phyloP scores from a whole-genome alignment of 2,797 vertebrate genomes.

The Poeciliopsis infans region DNA sequence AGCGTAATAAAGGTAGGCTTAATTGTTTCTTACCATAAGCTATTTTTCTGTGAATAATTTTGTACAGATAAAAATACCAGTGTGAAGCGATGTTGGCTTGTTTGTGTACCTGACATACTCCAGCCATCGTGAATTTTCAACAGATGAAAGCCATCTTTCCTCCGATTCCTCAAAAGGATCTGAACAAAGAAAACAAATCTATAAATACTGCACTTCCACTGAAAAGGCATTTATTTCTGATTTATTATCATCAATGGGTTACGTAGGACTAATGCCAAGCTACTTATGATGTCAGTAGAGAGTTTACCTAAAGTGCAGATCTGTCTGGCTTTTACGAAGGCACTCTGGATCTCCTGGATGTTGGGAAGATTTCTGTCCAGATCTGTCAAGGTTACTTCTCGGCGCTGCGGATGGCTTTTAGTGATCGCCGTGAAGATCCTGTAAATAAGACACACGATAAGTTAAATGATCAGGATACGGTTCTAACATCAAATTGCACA shows the following conservation, averaged over 20 bases:
- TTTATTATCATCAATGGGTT: neutral
- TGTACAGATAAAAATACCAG: neutral
- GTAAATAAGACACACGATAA: constrained; percentile 20
- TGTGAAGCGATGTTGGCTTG: neutral
- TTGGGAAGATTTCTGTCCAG: constrained; percentile 90
- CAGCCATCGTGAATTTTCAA: constrained; percentile 93
- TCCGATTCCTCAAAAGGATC: constrained; percentile 97
- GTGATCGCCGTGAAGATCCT: constrained; percentile 92
- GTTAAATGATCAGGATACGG: neutral
- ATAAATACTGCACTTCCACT: neutral
- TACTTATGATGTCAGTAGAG: neutral
- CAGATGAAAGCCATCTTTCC: constrained; percentile 92
- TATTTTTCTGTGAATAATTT: neutral
- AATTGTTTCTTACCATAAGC: neutral
- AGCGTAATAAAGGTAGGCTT: neutral
- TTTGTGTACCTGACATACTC: constrained; percentile 90
- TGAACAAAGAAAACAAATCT: constrained; percentile 51
- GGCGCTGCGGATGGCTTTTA: constrained; percentile 92
- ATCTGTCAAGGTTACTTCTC: constrained; percentile 86
- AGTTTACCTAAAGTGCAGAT: constrained; percentile 91
- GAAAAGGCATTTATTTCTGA: neutral
- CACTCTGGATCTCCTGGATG: constrained; percentile 90
- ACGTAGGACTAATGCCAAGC: neutral
- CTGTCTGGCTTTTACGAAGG: constrained; percentile 90
- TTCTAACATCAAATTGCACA: no score